Evolutionary conservation across 1,140 invertebrate genomes (phyloP).

Genomic region (Pemphigus obesinymphae): DNA sequence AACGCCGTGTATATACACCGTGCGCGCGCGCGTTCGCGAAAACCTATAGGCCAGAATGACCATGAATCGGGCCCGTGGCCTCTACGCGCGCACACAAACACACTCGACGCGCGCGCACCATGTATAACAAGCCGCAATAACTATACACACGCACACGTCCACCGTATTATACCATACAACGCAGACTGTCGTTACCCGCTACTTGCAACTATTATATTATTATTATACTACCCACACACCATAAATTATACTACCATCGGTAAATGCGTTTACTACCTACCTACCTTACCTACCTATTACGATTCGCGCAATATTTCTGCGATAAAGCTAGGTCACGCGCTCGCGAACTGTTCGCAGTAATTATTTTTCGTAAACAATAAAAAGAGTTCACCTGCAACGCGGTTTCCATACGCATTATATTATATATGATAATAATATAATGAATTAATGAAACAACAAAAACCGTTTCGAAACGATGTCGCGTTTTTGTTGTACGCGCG

Average conservation of each 20-base stretch:
- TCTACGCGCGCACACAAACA: not conserved
- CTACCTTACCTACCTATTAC: no score
- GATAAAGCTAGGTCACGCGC: not conserved
- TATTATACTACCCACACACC: not conserved
- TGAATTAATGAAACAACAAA: not conserved
- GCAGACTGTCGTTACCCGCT: not conserved
- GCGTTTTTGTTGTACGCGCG: no score
- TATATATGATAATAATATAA: no score
- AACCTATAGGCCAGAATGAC: not conserved
- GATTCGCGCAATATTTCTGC: not conserved
- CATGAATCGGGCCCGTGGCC: slow-evolving; percentile 29
- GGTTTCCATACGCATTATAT: not conserved
- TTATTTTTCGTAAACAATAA: not conserved
- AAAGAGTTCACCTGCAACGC: not conserved
- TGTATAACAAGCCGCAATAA: not conserved
- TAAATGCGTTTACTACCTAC: no score
- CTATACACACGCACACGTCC: no score
- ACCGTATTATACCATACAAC: not conserved
- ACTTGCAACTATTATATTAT: not conserved
- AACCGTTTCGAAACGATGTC: not conserved
- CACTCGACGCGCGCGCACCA: not conserved
- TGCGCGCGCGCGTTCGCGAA: not conserved
- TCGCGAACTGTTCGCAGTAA: not conserved
- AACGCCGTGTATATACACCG: not conserved
- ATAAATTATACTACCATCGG: no score